phyloP scores from a whole-genome alignment of 35 echinoderm and acorn worm species.

The Chiridota heheva region DNA sequence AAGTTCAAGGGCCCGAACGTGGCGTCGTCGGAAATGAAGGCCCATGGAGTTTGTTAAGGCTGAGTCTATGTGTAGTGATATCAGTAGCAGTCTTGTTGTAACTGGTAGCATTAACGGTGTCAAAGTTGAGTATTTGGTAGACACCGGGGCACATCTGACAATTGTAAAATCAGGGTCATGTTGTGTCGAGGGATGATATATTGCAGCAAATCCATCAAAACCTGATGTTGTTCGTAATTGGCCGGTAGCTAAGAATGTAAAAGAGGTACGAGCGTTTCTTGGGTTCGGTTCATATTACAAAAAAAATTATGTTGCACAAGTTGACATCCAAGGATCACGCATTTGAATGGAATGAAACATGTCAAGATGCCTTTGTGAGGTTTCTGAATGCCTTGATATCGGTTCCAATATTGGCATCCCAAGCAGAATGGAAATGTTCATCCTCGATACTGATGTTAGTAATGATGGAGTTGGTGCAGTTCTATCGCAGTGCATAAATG shows the following conservation, averaged over 20 bases:
- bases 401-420: background rate
- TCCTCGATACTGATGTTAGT: constrained; percentile 62
- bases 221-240: constrained; percentile 3
- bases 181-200: constrained; percentile 30
- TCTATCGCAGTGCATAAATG: constrained; percentile 38
- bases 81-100: too few species aligned
- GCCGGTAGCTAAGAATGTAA: constrained; percentile 12
- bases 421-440: background rate
- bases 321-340: background rate
- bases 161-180: constrained; percentile 49
- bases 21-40: too few species aligned
- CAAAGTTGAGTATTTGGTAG: too few species aligned
- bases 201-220: constrained; percentile 38
- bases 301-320: background rate
- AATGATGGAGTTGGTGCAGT: constrained; percentile 17
- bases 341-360: background rate
- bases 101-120: too few species aligned
- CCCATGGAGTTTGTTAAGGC: too few species aligned
- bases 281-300: constrained; percentile 31
- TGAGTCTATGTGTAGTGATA: too few species aligned
- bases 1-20: too few species aligned
- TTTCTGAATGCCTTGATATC: background rate
- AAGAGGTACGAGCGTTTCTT: constrained; percentile 23
- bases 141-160: too few species aligned
- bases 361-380: background rate